Percentiles rank a stretch among this genome's conserved stretches.
These are phyloP conservation scores for Lasioglossum albipes DNA, from an alignment of 1,140 invertebrate species.

Conservation along the genomic window DNA sequence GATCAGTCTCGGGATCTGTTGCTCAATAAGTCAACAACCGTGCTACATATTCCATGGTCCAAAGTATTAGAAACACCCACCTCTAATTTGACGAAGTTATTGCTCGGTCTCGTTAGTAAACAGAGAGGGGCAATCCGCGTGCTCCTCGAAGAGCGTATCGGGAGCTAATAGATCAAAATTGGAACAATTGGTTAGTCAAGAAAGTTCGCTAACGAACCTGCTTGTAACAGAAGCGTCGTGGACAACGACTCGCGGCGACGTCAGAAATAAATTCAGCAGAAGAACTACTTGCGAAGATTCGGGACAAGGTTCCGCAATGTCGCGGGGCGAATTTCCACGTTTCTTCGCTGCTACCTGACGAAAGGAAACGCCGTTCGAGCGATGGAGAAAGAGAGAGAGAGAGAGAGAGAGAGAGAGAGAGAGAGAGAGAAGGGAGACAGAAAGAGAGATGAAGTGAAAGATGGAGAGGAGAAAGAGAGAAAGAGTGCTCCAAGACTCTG, in stretches of 20 bases:
- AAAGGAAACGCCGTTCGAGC: constrained; percentile 43
- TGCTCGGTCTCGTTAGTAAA: too few species aligned
- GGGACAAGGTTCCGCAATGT: constrained; percentile 43
- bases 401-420: constrained; percentile 10
- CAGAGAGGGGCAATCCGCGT: too few species aligned
- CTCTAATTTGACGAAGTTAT: neutral
- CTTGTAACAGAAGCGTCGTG: constrained; percentile 44
- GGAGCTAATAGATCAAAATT: neutral
- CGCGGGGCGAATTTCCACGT: constrained; percentile 33
- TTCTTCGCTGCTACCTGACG: constrained; percentile 50
- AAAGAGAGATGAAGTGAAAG: neutral
- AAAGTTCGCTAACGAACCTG: constrained; percentile 49
- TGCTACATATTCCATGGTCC: too few species aligned
- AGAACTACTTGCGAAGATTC: constrained; percentile 52
- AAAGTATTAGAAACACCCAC: too few species aligned
- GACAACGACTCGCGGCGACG: constrained; percentile 29
- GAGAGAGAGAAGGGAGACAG: constrained; percentile 32
- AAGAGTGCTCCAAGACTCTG: constrained; percentile 39
- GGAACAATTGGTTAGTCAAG: constrained; percentile 1
- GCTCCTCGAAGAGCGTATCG: neutral
- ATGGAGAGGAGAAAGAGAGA: constrained; percentile 39
- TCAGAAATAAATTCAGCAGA: constrained; percentile 17
- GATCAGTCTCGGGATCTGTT: too few species aligned
- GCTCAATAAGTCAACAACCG: too few species aligned
- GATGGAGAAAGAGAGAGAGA: constrained; percentile 19